Evolutionary conservation across 1,140 invertebrate genomes (phyloP), one percentile per base, ranked within the genome.

Genomic region (Uloborus diversus): DNA sequence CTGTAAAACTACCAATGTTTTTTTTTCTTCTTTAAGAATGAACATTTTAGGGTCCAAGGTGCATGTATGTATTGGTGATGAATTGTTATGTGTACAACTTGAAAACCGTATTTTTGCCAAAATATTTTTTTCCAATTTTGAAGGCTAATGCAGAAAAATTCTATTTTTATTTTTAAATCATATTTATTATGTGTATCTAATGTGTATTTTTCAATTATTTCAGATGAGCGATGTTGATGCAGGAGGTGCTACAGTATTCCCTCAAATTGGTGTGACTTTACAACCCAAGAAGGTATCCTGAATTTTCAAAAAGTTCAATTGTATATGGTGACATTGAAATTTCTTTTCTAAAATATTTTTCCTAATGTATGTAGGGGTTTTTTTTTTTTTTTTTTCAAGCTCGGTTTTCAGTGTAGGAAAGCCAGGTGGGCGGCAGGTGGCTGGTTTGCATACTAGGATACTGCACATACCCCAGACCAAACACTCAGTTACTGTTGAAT

Each of bases 221-320:
- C 17, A 98, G 95, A 96, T 99, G 94, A 95, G 92, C 82, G 95
- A 98, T 85, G 96, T 99, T 61, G 90, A 94, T 69, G 96, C 96
- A 86, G 97, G 97, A 7, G 96, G 97, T 35, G 95, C 94, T 11
- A 99, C 97, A 0, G 97, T 98, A 23, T 99, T 99, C 85, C 95
- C 96, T 1, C 90, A 91, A 71, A 88, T 98, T 56, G 93, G 92
- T 33, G 89, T 95, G 47, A 90, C 94, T 28, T 86, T 98, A 23
- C 94, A 92, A 89, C 97, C 97, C 0, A 91, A 91, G 85, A 97
- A 96, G 87, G 87, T 88, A 35, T 32, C 32, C 49, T 17, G 1
- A 53, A 17, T n/a, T 53, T n/a, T 53, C 7, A n/a, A 20, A 53
- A 53, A n/a, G 20, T n/a, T 1, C 13, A 3, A 20, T 14, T n/a